A percentile compares a stretch with the other conserved stretches of the same genome.
phyloP scores from a whole-genome alignment of 1,140 invertebrate species.

The Zaprionus inermis region DNA sequence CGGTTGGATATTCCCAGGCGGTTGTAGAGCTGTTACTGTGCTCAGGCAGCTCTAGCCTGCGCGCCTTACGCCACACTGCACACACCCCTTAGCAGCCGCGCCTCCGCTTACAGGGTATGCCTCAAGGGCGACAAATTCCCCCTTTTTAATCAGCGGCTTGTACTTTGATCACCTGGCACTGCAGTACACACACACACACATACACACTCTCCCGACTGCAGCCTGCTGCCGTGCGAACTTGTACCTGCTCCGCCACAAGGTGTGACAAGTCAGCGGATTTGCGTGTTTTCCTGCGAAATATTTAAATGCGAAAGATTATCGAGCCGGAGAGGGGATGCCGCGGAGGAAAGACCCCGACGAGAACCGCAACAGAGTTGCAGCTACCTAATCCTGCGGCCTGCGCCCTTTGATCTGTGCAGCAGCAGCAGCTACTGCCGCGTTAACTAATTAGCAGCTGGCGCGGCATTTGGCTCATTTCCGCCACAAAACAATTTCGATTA shows the following conservation, averaged over 20 bases:
- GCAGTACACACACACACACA: slow-evolving; percentile 10
- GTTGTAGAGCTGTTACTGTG: too few relatives aligned
- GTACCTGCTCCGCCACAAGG: slow-evolving; percentile 54
- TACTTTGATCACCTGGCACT: slow-evolving; percentile 71
- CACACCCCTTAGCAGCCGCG: background rate
- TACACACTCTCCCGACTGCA: slow-evolving; percentile 30
- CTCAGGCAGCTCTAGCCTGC: too few relatives aligned
- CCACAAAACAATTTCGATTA: slow-evolving; percentile 73
- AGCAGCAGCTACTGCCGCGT: slow-evolving; percentile 37
- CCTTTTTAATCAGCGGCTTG: slow-evolving; percentile 78
- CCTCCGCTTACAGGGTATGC: slow-evolving; percentile 28
- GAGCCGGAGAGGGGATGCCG: too few relatives aligned
- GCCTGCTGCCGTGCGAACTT: slow-evolving; percentile 34
- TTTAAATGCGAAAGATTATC: slow-evolving; percentile 81
- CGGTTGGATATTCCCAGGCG: too few relatives aligned
- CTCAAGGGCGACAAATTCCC: slow-evolving; percentile 79
- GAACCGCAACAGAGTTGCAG: slow-evolving; percentile 14
- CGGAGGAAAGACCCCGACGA: background rate
- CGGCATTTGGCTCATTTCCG: slow-evolving; percentile 59
- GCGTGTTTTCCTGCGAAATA: slow-evolving; percentile 80
- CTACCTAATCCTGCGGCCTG: slow-evolving; percentile 65
- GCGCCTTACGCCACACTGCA: background rate
- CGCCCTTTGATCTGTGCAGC: slow-evolving; percentile 44
- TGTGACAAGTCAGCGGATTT: slow-evolving; percentile 81
- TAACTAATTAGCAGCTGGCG: slow-evolving; percentile 70